Evolutionary conservation across 2,888 invertebrate genomes (phyloP).

Genomic region (Apantesis nais): DNA sequence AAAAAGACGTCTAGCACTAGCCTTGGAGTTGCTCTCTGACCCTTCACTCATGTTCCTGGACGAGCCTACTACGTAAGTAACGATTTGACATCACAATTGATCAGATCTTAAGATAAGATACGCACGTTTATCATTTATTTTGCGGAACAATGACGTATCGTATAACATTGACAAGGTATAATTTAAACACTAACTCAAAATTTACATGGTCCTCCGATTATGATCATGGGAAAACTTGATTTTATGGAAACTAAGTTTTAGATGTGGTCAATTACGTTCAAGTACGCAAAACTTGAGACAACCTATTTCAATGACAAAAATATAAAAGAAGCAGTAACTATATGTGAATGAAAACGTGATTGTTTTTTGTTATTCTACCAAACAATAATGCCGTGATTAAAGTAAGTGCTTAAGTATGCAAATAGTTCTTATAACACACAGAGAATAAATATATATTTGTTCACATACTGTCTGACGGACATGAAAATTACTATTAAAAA

Average conservation of each 20-base stretch:
- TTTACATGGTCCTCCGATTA: slow-evolving; percentile 13
- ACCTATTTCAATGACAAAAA: too few relatives aligned
- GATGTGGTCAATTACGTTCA: neutral
- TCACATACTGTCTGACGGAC: neutral
- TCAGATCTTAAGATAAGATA: slow-evolving; percentile 40
- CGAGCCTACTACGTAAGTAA: slow-evolving; percentile 92
- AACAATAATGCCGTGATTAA: neutral
- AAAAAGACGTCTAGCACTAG: slow-evolving; percentile 92
- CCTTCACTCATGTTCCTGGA: slow-evolving; percentile 95
- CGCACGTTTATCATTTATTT: slow-evolving; percentile 23
- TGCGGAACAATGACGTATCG: slow-evolving; percentile 36
- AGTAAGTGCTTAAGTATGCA: neutral
- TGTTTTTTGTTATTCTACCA: neutral
- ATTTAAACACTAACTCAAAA: slow-evolving; percentile 10
- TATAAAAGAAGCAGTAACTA: too few relatives aligned
- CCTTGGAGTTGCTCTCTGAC: slow-evolving; percentile 93
- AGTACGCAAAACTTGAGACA: neutral
- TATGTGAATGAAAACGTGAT: too few relatives aligned
- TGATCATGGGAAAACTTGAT: neutral
- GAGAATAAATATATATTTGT: neutral
- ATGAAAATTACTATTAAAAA: neutral
- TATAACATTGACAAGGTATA: slow-evolving; percentile 22
- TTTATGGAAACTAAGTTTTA: neutral
- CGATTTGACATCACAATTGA: slow-evolving; percentile 6
- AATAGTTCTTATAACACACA: neutral